phyloP scores from a whole-genome alignment of 2,888 invertebrate genomes.

The Tipula unca region DNA sequence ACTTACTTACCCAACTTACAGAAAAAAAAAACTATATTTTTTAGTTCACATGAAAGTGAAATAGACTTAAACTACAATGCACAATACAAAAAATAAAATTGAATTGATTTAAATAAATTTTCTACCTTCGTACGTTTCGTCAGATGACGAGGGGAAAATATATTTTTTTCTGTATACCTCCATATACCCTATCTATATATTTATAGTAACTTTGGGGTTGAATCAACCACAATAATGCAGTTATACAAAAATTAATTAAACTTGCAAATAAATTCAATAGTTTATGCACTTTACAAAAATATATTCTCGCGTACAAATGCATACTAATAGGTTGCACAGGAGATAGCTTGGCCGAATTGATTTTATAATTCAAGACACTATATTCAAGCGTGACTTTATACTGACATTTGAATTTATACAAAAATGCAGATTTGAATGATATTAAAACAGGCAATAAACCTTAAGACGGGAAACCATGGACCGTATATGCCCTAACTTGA shows the following conservation, averaged over 20 bases:
- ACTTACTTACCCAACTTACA: background rate
- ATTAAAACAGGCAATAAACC: too few relatives aligned
- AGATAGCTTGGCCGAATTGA: too few relatives aligned
- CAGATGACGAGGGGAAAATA: background rate
- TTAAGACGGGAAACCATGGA: too few relatives aligned
- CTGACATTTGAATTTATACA: too few relatives aligned
- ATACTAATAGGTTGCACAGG: too few relatives aligned
- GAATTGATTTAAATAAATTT: constrained; percentile 14
- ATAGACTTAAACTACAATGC: background rate
- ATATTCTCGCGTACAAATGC: too few relatives aligned
- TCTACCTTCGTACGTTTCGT: background rate
- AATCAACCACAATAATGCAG: background rate
- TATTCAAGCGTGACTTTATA: too few relatives aligned
- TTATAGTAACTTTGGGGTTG: background rate
- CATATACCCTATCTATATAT: background rate
- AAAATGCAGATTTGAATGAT: too few relatives aligned
- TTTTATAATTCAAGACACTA: too few relatives aligned
- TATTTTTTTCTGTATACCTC: background rate
- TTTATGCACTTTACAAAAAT: too few relatives aligned
- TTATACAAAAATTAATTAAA: background rate
- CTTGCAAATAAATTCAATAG: background rate
- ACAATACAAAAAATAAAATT: background rate
- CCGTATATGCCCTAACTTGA: too few relatives aligned
- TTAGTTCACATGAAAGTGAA: constrained; percentile 14
- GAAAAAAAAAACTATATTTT: background rate